A percentile compares a stretch with the other conserved stretches of the same genome.
Conservation (phyloP, 2,888 invertebrate genomes). For the Chymomyza procnemis region DNA sequence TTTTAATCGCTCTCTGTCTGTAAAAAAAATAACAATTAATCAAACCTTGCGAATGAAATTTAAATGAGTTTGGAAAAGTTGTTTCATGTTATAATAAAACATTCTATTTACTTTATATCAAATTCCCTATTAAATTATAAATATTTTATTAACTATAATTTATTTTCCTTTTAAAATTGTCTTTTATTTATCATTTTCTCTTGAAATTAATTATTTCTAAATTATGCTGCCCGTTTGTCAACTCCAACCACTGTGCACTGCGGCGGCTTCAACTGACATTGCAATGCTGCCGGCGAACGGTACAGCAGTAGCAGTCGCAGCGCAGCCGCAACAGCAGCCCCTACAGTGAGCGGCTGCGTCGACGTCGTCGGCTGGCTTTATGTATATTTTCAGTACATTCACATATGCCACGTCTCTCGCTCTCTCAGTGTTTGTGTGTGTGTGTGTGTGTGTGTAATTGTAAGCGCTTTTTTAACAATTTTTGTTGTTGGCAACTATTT, state of each 20-base stretch:
- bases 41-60: too few relatives aligned
- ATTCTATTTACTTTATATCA: too few relatives aligned
- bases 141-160: too few relatives aligned
- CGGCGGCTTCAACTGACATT: background rate
- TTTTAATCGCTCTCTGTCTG: too few relatives aligned
- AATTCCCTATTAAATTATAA: too few relatives aligned
- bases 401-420: background rate
- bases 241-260: background rate
- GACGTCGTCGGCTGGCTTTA: background rate
- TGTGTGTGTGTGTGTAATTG: slow-evolving; percentile 31
- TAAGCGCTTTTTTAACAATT: slow-evolving; percentile 44
- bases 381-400: background rate
- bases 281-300: background rate
- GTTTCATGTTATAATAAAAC: too few relatives aligned
- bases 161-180: too few relatives aligned
- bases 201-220: too few relatives aligned
- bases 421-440: slow-evolving; percentile 18
- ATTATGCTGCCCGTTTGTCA: slow-evolving; percentile 12
- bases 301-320: background rate
- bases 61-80: too few relatives aligned
- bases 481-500: slow-evolving; percentile 25
- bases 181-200: too few relatives aligned
- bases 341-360: background rate
- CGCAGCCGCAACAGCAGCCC: background rate
- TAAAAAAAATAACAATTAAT: too few relatives aligned